Evolutionary conservation across 2,888 invertebrate genomes (phyloP).

Genomic region (Caenorhabditis wallacei): DNA sequence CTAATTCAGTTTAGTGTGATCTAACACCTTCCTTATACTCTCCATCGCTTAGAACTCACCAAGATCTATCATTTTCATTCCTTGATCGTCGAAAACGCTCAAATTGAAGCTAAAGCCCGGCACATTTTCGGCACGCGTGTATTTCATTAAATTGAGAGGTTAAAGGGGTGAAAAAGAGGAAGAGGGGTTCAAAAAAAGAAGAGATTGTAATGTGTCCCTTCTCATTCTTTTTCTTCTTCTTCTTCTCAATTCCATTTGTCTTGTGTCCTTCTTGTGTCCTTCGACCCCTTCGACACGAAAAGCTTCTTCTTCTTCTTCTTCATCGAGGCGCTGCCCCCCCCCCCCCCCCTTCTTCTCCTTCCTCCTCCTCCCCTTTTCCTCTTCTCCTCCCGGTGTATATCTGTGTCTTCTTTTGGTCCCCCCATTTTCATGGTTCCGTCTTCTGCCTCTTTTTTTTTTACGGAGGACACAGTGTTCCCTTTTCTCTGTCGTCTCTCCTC

Average conservation of each 20-base stretch:
- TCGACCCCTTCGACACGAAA: not conserved
- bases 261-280: not conserved
- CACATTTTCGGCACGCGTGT: too few relatives aligned
- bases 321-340: not conserved
- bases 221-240: not conserved
- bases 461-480: not conserved
- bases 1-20: too few relatives aligned
- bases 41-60: too few relatives aligned
- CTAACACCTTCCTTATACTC: too few relatives aligned
- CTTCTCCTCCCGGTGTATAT: not conserved
- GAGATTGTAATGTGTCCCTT: conserved; percentile 21
- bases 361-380: not conserved
- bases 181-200: conserved; percentile 4
- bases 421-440: not conserved
- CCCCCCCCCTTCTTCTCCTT: not conserved
- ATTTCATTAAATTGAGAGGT: too few relatives aligned
- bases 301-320: not conserved
- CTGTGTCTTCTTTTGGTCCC: conserved; percentile 1
- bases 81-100: too few relatives aligned
- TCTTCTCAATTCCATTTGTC: not conserved
- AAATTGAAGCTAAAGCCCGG: too few relatives aligned
- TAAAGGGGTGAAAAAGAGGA: not conserved
- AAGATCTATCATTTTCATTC: too few relatives aligned
- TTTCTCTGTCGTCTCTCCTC: not conserved
- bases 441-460: not conserved